Percentiles rank a stretch among this genome's conserved stretches.
phyloP scores from a whole-genome alignment of 1,140 invertebrate genomes.

The Harpegnathos saltator region DNA sequence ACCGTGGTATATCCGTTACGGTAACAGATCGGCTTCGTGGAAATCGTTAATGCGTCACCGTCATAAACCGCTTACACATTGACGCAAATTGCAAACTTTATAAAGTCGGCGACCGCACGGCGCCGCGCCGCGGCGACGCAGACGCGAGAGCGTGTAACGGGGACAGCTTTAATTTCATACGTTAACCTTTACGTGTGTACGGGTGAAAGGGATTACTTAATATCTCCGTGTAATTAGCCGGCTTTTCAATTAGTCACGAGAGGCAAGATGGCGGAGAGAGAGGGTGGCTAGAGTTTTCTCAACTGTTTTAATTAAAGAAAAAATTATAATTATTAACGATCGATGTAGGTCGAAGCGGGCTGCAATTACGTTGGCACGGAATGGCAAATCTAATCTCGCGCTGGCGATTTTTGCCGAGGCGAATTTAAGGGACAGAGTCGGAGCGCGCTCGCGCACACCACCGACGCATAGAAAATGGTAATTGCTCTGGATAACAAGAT shows the following conservation, averaged over 20 bases:
- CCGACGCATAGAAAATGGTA: slow-evolving; percentile 30
- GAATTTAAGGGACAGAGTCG: neutral
- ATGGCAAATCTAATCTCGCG: neutral
- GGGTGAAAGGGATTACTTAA: neutral
- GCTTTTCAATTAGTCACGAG: neutral
- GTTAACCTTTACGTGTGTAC: neutral
- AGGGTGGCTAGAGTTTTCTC: neutral
- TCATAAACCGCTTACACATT: slow-evolving; percentile 43
- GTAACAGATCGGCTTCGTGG: slow-evolving; percentile 50
- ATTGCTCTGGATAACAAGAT: slow-evolving; percentile 49
- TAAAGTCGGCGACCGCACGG: slow-evolving; percentile 1
- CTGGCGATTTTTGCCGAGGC: neutral
- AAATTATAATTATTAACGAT: slow-evolving; percentile 8
- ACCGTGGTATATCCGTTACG: slow-evolving; percentile 51
- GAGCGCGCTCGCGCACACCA: neutral
- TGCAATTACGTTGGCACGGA: neutral
- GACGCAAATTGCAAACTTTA: slow-evolving; percentile 26
- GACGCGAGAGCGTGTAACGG: neutral
- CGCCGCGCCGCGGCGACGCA: slow-evolving; percentile 15
- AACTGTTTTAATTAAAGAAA: neutral
- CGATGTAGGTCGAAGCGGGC: neutral
- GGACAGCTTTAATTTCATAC: slow-evolving; percentile 12
- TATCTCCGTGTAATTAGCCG: neutral
- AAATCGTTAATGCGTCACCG: slow-evolving; percentile 59
- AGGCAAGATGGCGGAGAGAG: neutral